Evolutionary conservation across 2,113 vertebrate genomes (phyloP).

Genomic region (human (Homo sapiens)): GRCh38 chr2:179564501-179565000

Average conservation of each 20-base stretch:
- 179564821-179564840: not conserved
- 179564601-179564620: not conserved
- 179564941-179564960: not conserved
- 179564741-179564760: not conserved
- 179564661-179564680: not conserved
- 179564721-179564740: not conserved
- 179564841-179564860: not conserved
- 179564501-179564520: not conserved
- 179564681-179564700: not conserved
- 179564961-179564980: not conserved
- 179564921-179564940: not conserved
- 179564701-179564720: not conserved
- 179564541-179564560: not conserved
- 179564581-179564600: not conserved
- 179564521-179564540: not conserved
- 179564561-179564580: not conserved
- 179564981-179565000: not conserved
- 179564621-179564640: not conserved
- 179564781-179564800: not conserved
- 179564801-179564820: not conserved
- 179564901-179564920: not conserved
- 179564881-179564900: not conserved
- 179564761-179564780: not conserved
- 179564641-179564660: not conserved
- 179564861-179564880: accelerated